Evolutionary conservation across 2,113 vertebrate genomes (phyloP), one percentile per base, ranked within the genome.

Genomic region (Perca flavescens): DNA sequence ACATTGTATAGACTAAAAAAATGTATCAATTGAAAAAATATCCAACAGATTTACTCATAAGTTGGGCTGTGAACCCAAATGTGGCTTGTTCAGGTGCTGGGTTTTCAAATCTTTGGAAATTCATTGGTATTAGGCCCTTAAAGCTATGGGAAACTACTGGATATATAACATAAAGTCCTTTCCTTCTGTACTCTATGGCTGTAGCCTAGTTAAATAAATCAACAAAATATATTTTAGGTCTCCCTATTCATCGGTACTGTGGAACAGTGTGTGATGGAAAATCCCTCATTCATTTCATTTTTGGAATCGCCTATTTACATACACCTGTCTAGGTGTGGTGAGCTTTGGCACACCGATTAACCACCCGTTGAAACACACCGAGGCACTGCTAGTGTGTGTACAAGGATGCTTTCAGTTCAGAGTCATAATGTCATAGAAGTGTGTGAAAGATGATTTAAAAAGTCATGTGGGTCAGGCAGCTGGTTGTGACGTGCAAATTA

Each of bases 271-370:
- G 53, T 17, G 53, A 46, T 49, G 25, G 79, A 78, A 87, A 82
- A 50, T 54, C 8, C 52, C 22, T 68, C 49, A 21, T 2, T 43
- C 31, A 2, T 52, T 50, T 74, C 43, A 34, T 34, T 34, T 34
- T 61, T 8, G 53, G 46, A 82, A 40, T 54, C 36, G 40, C 21
- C 14, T 79, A 34, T 78, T 78, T 47, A 47, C 47, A 61, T 6
- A 15, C 2, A 14, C 40, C 9, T 47, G 49, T 31, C 4, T 19
- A 62, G 83, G 83, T 79, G 81, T 88, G 83, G 75, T 65, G 14
- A 40, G 19, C 63, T 31, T 60, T 47, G 21, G 50, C 66, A 73
- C 57, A 22, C 34, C 21, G 19, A 58, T 57, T 31, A 68, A 60
- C 21, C 25, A 64, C 14, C 13, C 34, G 34, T 36, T 34, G 9